Conservation (phyloP, 2,888 invertebrate genomes). For the Parascotia fuliginaria region DNA sequence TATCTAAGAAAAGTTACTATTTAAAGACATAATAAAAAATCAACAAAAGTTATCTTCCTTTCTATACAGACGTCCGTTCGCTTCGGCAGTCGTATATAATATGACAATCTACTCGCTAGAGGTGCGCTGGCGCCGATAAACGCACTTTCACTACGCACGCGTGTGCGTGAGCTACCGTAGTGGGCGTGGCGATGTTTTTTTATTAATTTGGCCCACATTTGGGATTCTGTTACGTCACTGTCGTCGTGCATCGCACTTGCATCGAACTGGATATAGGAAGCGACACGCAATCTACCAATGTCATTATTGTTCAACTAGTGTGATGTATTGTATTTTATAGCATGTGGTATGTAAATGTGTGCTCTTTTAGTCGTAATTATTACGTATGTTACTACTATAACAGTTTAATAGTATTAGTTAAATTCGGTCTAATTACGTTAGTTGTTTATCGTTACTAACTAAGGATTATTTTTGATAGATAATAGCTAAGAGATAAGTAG, state of each 20-base stretch:
- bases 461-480: too few relatives aligned
- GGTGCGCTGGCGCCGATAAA: constrained; percentile 34
- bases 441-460: too few relatives aligned
- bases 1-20: background rate
- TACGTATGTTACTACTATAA: too few relatives aligned
- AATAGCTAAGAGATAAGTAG: too few relatives aligned
- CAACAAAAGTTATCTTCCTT: too few relatives aligned
- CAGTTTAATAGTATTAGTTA: too few relatives aligned
- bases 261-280: constrained; percentile 61
- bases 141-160: constrained; percentile 71
- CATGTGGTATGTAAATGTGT: background rate
- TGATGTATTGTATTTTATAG: constrained; percentile 11
- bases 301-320: constrained; percentile 45
- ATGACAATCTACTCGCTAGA: constrained; percentile 48
- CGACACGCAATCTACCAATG: constrained; percentile 60
- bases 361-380: too few relatives aligned
- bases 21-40: too few relatives aligned
- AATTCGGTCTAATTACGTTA: too few relatives aligned
- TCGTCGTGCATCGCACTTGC: constrained; percentile 61
- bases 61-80: constrained; percentile 47
- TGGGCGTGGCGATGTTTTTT: constrained; percentile 66
- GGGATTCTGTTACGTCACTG: constrained; percentile 76
- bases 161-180: constrained; percentile 50
- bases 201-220: constrained; percentile 80
- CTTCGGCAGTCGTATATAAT: constrained; percentile 48